A percentile compares a stretch with the other conserved stretches of the same genome.
Evolutionary conservation across 1,140 invertebrate genomes (phyloP).

Genomic region (Scaptomyza montana): DNA sequence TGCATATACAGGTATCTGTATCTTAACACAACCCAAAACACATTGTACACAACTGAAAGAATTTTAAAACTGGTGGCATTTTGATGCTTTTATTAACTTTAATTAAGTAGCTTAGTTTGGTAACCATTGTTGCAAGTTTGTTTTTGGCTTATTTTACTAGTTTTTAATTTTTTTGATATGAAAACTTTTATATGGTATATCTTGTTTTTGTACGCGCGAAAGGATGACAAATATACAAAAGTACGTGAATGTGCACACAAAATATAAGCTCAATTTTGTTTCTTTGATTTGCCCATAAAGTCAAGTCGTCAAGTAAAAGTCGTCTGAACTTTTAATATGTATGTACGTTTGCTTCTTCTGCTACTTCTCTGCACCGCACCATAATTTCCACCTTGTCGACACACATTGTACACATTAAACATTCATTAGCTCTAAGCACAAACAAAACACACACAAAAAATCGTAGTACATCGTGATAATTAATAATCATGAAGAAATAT

Average conservation of each 20-base stretch:
- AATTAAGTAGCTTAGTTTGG: constrained; percentile 21
- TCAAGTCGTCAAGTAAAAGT: background rate
- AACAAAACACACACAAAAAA: constrained; percentile 17
- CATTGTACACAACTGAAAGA: constrained; percentile 15
- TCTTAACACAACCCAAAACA: background rate
- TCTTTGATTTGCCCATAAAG: background rate
- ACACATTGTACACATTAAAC: constrained; percentile 5
- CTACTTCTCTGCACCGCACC: constrained; percentile 20
- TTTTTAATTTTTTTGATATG: constrained; percentile 33
- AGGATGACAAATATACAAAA: constrained; percentile 30
- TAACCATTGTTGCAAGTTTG: constrained; percentile 18
- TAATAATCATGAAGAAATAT: constrained; percentile 3
- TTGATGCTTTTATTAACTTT: constrained; percentile 36
- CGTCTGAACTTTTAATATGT: background rate
- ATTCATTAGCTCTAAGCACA: background rate
- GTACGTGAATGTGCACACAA: constrained; percentile 14
- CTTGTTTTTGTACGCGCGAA: constrained; percentile 12
- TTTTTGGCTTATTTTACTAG: constrained; percentile 23
- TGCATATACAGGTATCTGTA: background rate
- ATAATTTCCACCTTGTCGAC: background rate
- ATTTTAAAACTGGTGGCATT: constrained; percentile 21
- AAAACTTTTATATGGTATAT: constrained; percentile 11
- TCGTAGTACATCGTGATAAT: background rate
- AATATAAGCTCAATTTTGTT: constrained; percentile 17
- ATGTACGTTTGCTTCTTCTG: constrained; percentile 13